These are phyloP conservation scores for Anoplius nigerrimus DNA, from an alignment of 2,888 invertebrate genomes.

Conservation along the genomic window DNA sequence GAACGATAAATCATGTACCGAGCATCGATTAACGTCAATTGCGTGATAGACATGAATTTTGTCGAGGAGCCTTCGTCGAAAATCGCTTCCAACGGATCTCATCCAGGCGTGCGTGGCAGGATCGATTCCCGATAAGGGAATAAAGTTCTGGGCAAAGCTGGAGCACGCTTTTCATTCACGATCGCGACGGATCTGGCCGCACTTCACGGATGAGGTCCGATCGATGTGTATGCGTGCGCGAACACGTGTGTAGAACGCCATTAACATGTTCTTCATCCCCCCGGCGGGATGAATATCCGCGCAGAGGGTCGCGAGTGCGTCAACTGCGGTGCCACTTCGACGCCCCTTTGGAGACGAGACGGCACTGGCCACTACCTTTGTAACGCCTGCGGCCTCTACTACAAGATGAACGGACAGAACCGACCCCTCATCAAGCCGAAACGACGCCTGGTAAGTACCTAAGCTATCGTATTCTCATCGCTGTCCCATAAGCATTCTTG, in stretches of 20 bases:
- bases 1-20: too few species aligned
- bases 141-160: too few species aligned
- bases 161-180: too few species aligned
- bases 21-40: too few species aligned
- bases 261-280: conserved; percentile 36
- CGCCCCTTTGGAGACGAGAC: conserved; percentile 97
- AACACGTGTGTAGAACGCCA: not conserved
- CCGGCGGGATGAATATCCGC: conserved; percentile 30
- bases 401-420: conserved; percentile 99
- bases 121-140: not conserved
- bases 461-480: conserved; percentile 33
- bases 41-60: too few species aligned
- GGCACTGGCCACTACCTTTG: conserved; percentile 96
- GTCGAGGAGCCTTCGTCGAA: not conserved
- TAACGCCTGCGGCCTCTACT: conserved; percentile 92
- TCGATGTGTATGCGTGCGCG: not conserved
- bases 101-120: conserved; percentile 18
- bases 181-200: not conserved
- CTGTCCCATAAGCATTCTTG: not conserved
- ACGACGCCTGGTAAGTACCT: conserved; percentile 97
- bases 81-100: not conserved
- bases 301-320: conserved; percentile 83
- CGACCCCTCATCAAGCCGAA: conserved; percentile 99
- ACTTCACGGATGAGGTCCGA: not conserved
- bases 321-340: conserved; percentile 99